Evolutionary conservation across 2,113 vertebrate species (phyloP).

Genomic region (Ramphastos sulfuratus): DNA sequence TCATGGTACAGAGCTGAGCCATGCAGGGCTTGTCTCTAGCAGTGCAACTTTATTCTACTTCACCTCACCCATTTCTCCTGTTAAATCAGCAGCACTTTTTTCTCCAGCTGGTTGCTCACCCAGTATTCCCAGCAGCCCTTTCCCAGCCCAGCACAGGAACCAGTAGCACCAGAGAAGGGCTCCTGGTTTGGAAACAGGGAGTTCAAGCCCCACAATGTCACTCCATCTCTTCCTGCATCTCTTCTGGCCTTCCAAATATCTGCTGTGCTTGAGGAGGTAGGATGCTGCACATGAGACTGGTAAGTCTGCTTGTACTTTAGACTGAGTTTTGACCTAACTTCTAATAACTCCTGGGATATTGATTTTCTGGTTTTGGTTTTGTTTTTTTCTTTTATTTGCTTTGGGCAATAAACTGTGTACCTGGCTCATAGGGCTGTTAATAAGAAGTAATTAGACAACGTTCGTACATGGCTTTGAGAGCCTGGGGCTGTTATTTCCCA

Average conservation of each 20-base stretch:
- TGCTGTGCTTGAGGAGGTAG: background rate
- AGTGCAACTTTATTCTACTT: background rate
- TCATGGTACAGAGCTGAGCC: constrained; percentile 23
- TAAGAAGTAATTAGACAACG: constrained; percentile 13
- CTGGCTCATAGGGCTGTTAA: background rate
- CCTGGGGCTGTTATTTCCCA: background rate
- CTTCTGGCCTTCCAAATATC: background rate
- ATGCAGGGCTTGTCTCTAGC: background rate
- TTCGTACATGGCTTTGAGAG: background rate
- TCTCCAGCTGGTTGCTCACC: background rate
- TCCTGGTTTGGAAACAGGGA: fast-evolving
- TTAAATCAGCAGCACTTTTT: background rate
- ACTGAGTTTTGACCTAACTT: background rate
- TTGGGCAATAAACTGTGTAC: background rate
- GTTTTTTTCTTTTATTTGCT: background rate
- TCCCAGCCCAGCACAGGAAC: background rate
- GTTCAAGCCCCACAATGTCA: background rate
- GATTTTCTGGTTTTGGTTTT: background rate
- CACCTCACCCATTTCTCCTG: background rate
- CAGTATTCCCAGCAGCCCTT: background rate
- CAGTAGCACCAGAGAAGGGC: background rate
- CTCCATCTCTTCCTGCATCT: fast-evolving
- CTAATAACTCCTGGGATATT: background rate
- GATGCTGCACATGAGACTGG: background rate
- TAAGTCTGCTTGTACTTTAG: background rate